Percentiles rank a stretch among this genome's conserved stretches.
Evolutionary conservation across 2,888 invertebrate species (phyloP).

Genomic region (Orchesellides sinensis): DNA sequence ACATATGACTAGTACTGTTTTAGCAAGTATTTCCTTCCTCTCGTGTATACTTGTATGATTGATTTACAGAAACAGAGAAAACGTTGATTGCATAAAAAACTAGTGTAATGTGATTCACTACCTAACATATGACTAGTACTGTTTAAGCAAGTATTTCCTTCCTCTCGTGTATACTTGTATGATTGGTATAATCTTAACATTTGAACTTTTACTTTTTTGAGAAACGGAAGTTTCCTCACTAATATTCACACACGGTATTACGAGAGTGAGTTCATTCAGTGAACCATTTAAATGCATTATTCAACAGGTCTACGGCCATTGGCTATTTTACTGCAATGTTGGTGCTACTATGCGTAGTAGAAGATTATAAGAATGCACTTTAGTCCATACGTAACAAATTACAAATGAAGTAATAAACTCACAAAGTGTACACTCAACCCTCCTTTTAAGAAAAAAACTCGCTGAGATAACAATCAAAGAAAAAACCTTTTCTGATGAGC

Average conservation of each 20-base stretch:
- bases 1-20: neutral
- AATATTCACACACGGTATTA: neutral
- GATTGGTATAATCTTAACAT: neutral
- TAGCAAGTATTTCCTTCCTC: slow-evolving; percentile 26
- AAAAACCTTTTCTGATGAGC: neutral
- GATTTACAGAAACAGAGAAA: slow-evolving; percentile 20
- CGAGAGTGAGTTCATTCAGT: slow-evolving; percentile 25
- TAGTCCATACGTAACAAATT: neutral
- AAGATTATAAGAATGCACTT: neutral
- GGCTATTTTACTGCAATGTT: neutral
- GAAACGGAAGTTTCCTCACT: slow-evolving; percentile 55
- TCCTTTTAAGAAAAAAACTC: neutral
- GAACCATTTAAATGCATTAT: slow-evolving; percentile 38
- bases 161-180: slow-evolving; percentile 9
- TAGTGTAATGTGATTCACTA: too few species aligned
- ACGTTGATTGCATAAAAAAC: slow-evolving; percentile 24
- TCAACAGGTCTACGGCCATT: neutral
- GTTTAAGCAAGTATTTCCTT: slow-evolving; percentile 15
- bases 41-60: neutral
- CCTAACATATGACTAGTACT: neutral
- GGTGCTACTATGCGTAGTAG: neutral
- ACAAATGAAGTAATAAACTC: slow-evolving; percentile 27
- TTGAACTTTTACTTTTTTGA: slow-evolving; percentile 58
- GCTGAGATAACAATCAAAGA: slow-evolving; percentile 12
- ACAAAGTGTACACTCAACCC: slow-evolving; percentile 12